Evolutionary conservation across 2,113 vertebrate genomes (phyloP).

Genomic region (Salvator merianae): DNA sequence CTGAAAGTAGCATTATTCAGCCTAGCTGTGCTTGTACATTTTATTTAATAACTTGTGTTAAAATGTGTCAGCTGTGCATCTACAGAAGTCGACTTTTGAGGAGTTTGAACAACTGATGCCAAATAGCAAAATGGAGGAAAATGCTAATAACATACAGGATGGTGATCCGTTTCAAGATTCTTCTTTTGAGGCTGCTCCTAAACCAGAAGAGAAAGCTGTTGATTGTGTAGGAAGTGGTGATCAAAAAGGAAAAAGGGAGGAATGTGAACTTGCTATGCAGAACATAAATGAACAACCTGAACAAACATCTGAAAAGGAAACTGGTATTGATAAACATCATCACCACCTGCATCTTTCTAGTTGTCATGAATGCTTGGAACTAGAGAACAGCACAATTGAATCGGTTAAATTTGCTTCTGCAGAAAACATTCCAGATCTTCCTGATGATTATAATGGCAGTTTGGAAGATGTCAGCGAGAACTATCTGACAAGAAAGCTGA

Average conservation of each 20-base stretch:
- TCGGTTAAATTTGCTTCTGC: conserved; percentile 87
- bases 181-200: not conserved
- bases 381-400: conserved; percentile 93
- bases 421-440: conserved; percentile 88
- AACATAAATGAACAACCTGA: conserved; percentile 9
- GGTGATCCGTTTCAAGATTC: not conserved
- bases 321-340: conserved; percentile 48
- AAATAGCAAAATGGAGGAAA: not conserved
- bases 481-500: not conserved
- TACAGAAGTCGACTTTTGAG: conserved; percentile 77
- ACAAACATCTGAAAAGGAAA: not conserved
- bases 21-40: accelerated
- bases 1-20: not conserved
- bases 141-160: not conserved
- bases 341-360: conserved; percentile 88
- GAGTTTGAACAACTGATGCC: conserved; percentile 43
- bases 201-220: not conserved
- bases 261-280: not conserved
- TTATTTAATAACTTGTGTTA: conserved; percentile 21
- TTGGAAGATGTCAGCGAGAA: conserved; percentile 40
- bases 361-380: conserved; percentile 89
- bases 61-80: conserved; percentile 79
- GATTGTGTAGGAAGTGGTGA: conserved; percentile 23
- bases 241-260: conserved; percentile 11
- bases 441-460: conserved; percentile 64